A percentile compares a stretch with the other conserved stretches of the same genome.
phyloP scores from a whole-genome alignment of 2,113 vertebrate genomes.

The human (Homo sapiens) region DNA sequence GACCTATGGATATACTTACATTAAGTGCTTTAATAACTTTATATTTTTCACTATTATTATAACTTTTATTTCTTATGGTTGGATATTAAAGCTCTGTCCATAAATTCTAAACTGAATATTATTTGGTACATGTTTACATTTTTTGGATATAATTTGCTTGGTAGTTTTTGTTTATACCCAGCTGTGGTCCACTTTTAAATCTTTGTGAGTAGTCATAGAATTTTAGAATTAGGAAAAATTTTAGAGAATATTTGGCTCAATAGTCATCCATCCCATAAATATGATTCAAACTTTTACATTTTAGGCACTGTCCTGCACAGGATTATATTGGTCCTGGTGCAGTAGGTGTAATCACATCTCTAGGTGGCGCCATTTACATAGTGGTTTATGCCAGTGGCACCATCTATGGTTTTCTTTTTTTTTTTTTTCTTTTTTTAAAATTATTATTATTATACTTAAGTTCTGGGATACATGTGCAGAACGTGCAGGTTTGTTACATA shows the following conservation, averaged over 20 bases:
- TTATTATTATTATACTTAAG: too few species aligned
- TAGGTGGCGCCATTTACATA: not conserved
- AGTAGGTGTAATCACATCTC: not conserved
- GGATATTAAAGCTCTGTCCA: not conserved
- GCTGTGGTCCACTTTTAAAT: not conserved
- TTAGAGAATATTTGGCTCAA: not conserved
- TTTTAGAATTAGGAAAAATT: not conserved
- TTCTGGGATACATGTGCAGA: too few species aligned
- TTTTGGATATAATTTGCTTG: not conserved
- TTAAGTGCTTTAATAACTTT: not conserved
- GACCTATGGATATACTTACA: not conserved
- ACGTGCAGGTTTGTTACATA: too few species aligned
- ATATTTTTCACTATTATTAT: not conserved
- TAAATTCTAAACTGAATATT: not conserved
- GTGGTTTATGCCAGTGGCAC: not conserved
- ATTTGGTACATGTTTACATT: not conserved
- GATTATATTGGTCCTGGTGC: not conserved
- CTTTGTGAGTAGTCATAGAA: not conserved
- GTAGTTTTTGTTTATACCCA: conserved; percentile 11
- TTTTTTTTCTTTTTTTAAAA: too few species aligned
- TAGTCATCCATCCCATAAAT: not conserved
- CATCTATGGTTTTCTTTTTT: not conserved
- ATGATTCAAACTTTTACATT: not conserved
- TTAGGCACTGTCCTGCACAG: not conserved
- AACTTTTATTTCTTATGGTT: not conserved